Base-by-base conservation (phyloP, 1,140 invertebrate species). In the Paralvinella palmiformis region DNA sequence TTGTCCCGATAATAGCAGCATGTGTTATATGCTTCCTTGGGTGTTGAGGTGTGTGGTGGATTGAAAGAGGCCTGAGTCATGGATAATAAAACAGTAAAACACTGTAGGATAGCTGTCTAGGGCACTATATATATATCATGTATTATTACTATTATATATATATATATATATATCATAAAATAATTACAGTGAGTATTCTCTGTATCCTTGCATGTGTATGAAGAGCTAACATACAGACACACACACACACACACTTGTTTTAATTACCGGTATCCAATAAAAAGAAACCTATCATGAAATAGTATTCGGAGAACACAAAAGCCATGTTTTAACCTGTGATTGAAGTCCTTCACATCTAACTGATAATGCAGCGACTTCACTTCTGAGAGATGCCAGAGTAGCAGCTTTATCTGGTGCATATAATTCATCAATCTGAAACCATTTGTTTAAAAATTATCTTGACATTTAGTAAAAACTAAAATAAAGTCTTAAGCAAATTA, bases 321-420 rank as follows among this genome's bases (percentile, higher is more conserved):
- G 37, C 6, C 20, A 24, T 5, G 29, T 61, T 15, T 58, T 64
- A 62, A 78, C 75, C 68, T 76, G 71, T 33, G 64, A 58, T 59
- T 67, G 64, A 7, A 73, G 60, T 65, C 72, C 74, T 41, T 79
- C 78, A 64, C 67, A 65, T 71, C 72, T 78, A 10, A 78, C 76
- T 57, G 76, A 75, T 20, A 78, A 57, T 15, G 64, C 61, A 29
- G 78, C 76, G 29, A 73, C 55, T 63, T 79, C 78, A 67, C 70
- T 72, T 32, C 72, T 70, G 20, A 73, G 68, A 15, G 66, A 62
- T 57, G 75, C 77, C n/a, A 73, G 52, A 20, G 70, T 68, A 36
- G 69, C 63, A 61, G 73, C 55, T 32, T 74, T 71, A 44, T 69
- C 72, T 52, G 33, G 58, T 22, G 27, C 31, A 27, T 63, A 63